Evolutionary conservation across 2,888 invertebrate species (phyloP).

Genomic region (Drosophila colorata): DNA sequence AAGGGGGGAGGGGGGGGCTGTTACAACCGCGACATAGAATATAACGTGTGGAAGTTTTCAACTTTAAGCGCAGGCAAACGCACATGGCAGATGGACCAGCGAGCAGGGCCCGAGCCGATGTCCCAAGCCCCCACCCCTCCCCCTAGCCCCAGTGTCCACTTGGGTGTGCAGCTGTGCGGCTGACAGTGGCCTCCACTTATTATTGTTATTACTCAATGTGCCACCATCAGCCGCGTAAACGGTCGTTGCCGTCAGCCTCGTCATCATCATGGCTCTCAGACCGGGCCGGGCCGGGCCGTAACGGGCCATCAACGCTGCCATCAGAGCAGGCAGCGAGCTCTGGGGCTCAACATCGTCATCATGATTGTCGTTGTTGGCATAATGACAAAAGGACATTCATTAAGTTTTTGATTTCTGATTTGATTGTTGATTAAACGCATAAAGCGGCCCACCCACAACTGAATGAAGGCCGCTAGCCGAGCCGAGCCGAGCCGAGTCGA

Average conservation of each 20-base stretch:
- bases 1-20: not conserved
- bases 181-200: constrained; percentile 38
- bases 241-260: constrained; percentile 73
- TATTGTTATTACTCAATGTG: constrained; percentile 75
- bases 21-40: constrained; percentile 12
- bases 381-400: constrained; percentile 83
- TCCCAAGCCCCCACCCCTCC: not conserved
- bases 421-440: constrained; percentile 77
- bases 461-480: constrained; percentile 15
- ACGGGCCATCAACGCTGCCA: constrained; percentile 12
- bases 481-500: constrained; percentile 4
- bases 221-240: constrained; percentile 75
- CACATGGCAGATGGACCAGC: constrained; percentile 20
- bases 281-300: constrained; percentile 27
- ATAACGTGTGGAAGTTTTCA: constrained; percentile 60
- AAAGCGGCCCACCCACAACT: constrained; percentile 19
- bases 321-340: constrained; percentile 4
- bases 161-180: not conserved
- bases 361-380: constrained; percentile 55
- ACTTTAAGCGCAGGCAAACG: constrained; percentile 24
- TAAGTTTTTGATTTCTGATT: constrained; percentile 84
- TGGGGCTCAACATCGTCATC: constrained; percentile 14
- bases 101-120: not conserved
- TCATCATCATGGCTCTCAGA: constrained; percentile 23
- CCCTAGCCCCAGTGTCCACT: constrained; percentile 2